Evolutionary conservation across 2,797 vertebrate genomes (phyloP).

Genomic region (Xiphorhynchus erythropygius): DNA sequence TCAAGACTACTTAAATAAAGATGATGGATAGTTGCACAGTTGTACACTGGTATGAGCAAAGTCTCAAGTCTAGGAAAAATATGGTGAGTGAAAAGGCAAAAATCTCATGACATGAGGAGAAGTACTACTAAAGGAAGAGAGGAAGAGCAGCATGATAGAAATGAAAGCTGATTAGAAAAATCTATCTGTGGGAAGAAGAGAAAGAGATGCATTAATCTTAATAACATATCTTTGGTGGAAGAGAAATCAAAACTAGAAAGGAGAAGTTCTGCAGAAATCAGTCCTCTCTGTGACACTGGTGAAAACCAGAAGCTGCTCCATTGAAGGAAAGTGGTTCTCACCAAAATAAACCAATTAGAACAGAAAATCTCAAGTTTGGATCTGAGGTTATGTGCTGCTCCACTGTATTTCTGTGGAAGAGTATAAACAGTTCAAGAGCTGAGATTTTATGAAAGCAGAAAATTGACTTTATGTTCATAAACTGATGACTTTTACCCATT

Average conservation of each 20-base stretch:
- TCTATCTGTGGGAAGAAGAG: not conserved
- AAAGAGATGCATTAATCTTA: not conserved
- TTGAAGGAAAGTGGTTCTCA: not conserved
- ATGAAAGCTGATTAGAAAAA: not conserved
- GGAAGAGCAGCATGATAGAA: not conserved
- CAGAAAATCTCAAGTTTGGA: not conserved
- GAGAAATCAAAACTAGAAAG: not conserved
- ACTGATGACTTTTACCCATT: not conserved
- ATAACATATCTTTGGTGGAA: not conserved
- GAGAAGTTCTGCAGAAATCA: not conserved
- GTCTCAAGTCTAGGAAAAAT: not conserved
- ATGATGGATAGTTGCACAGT: not conserved
- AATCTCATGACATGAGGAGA: not conserved
- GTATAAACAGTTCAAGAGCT: not conserved
- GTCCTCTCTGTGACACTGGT: not conserved
- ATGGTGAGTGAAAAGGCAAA: not conserved
- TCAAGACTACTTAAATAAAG: not conserved
- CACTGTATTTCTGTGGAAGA: not conserved
- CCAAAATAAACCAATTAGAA: not conserved
- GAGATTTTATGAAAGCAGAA: slow-evolving; percentile 24
- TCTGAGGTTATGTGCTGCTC: not conserved
- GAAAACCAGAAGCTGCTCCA: not conserved
- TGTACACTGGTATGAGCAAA: not conserved
- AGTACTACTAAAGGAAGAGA: not conserved
- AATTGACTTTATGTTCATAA: slow-evolving; percentile 18